A percentile compares a stretch with the other conserved stretches of the same genome.
These are phyloP conservation scores for Armadillidium nasatum DNA, from an alignment of 1,140 invertebrate genomes.

Conservation along the genomic window DNA sequence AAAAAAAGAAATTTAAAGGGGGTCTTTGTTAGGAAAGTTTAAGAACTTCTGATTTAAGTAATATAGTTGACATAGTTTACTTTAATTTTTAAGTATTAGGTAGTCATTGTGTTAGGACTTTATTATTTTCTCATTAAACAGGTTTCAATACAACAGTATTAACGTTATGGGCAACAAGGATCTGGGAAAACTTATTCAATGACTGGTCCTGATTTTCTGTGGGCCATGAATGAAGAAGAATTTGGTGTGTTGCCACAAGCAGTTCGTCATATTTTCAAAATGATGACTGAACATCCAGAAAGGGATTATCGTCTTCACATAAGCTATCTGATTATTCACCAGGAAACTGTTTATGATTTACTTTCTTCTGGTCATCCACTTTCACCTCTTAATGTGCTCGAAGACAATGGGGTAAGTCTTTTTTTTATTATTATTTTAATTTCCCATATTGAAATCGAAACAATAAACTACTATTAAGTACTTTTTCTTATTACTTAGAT, in stretches of 20 bases:
- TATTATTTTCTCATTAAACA: constrained; percentile 20
- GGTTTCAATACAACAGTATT: constrained; percentile 68
- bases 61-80: too few species aligned
- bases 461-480: too few species aligned
- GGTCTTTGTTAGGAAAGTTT: too few species aligned
- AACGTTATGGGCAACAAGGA: constrained; percentile 68
- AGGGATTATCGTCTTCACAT: constrained; percentile 48
- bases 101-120: too few species aligned
- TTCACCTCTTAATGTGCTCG: constrained; percentile 39
- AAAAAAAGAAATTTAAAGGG: too few species aligned
- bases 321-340: constrained; percentile 63
- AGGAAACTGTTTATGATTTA: constrained; percentile 40
- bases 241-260: constrained; percentile 71
- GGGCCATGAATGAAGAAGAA: constrained; percentile 63
- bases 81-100: not conserved
- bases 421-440: not conserved
- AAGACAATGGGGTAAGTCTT: constrained; percentile 38
- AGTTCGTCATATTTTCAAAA: constrained; percentile 65
- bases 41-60: too few species aligned
- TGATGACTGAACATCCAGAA: constrained; percentile 51
- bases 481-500: too few species aligned
- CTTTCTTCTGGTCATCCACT: constrained; percentile 34
- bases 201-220: constrained; percentile 66
- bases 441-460: too few species aligned
- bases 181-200: constrained; percentile 74